Evolutionary conservation across 2,113 vertebrate species (phyloP).

Genomic region (Falco punctatus): DNA sequence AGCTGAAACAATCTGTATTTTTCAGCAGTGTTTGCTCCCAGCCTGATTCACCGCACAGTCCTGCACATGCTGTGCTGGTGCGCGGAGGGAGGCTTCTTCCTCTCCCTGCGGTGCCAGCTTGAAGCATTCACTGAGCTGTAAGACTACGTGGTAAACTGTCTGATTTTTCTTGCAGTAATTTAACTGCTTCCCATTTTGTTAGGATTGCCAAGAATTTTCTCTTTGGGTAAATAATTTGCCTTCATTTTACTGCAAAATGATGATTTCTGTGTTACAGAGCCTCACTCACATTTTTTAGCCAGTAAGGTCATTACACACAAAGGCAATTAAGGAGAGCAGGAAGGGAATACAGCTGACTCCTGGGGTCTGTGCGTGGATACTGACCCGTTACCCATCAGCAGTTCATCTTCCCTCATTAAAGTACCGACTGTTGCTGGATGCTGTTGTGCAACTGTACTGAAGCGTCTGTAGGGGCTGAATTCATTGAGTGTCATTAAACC

Average conservation of each 20-base stretch:
- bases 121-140: background rate
- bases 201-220: background rate
- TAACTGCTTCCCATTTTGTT: background rate
- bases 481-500: background rate
- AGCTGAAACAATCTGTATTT: background rate
- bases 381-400: accelerated
- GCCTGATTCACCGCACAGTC: background rate
- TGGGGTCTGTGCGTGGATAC: background rate
- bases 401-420: background rate
- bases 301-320: background rate
- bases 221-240: background rate
- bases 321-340: background rate
- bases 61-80: background rate
- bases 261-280: background rate
- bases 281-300: background rate
- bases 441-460: accelerated
- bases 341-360: background rate
- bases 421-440: background rate
- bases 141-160: accelerated
- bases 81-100: background rate
- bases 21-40: background rate
- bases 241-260: background rate
- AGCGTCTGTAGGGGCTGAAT: background rate
- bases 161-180: background rate
- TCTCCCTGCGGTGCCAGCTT: background rate